Evolutionary conservation across 2,888 invertebrate genomes (phyloP), one percentile per base, ranked within the genome.

Genomic region (Drosophila basisetae): DNA sequence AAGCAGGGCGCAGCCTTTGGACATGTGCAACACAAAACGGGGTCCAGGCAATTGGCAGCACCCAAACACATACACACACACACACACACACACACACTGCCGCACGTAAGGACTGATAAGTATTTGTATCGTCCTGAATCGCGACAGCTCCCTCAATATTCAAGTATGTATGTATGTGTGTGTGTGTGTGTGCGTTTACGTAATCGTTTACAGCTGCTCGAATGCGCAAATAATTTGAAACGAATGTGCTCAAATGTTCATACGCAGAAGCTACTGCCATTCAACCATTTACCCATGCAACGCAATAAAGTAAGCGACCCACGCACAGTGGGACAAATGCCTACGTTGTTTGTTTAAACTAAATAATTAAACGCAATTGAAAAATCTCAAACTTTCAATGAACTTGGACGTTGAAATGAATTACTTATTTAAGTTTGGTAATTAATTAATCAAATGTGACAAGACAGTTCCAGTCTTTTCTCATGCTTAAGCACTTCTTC

Each of bases 151-250:
- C 63, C 61, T 67, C 68, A 65, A 47, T 25, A 47, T 47, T 47
- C 47, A 25, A 47, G 47, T 47, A 47, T 67, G 52, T 56, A 18
- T 56, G 50, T 60, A 28, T 33, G 28, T 64, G 56, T 31, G 41
- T 59, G 37, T 22, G 33, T 33, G 58, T 31, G 7, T 64, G 70
- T 61, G 69, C 68, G 70, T 80, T 77, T 87, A 83, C 86, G 91
- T 90, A 91, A 92, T 92, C 90, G 89, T 88, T 90, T 91, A 89
- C 93, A 92, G 89, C 93, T 92, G 92, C 86, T 89, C 76, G 84
- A 92, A 90, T 90, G 91, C 85, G 87, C 83, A 89, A 92, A 91
- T 88, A 91, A 89, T 84, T 89, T 84, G 82, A 82, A 80, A 76
- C 87, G 82, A 83, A 89, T 87, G 82, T 82, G 80, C 88, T 74